A percentile compares a stretch with the other conserved stretches of the same genome.
These are phyloP conservation scores for Meta bourneti DNA, from an alignment of 2,888 invertebrate genomes.

Conservation along the genomic window DNA sequence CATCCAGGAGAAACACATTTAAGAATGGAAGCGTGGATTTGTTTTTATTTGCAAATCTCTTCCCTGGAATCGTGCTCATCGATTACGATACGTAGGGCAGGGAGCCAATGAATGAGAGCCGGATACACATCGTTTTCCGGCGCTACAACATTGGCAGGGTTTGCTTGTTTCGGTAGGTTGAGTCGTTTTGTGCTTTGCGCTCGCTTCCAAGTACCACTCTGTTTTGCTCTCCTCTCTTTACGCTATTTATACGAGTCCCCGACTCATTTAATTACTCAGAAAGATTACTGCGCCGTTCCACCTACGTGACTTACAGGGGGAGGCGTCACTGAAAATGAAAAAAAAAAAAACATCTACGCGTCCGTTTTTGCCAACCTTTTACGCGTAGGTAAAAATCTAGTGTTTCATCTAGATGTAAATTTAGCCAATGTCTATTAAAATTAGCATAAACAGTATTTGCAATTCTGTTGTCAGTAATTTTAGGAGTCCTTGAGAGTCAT, in stretches of 20 bases:
- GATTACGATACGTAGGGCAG: constrained; percentile 50
- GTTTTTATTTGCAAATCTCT: constrained; percentile 5
- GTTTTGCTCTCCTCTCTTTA: not conserved
- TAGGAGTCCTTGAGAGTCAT: too few relatives aligned
- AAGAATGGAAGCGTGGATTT: constrained; percentile 18
- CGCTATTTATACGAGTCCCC: constrained; percentile 16
- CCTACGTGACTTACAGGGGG: too few relatives aligned
- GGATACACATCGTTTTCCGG: constrained; percentile 19
- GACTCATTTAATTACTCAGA: constrained; percentile 11
- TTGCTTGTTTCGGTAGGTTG: not conserved
- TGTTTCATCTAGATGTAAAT: too few relatives aligned
- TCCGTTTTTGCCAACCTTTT: too few relatives aligned
- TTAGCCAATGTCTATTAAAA: too few relatives aligned
- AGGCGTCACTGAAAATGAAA: too few relatives aligned
- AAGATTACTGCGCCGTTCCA: constrained; percentile 1
- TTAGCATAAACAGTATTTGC: too few relatives aligned
- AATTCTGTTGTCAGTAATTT: too few relatives aligned
- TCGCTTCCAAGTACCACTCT: constrained; percentile 6
- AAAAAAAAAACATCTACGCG: too few relatives aligned
- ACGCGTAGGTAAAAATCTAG: too few relatives aligned
- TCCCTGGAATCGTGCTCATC: constrained; percentile 29
- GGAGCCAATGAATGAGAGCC: constrained; percentile 11
- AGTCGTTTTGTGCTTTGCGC: constrained; percentile 2
- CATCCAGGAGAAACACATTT: not conserved
- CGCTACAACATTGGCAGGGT: not conserved